Conservation (phyloP, 2,888 invertebrate species). For the Chirona hameri region DNA sequence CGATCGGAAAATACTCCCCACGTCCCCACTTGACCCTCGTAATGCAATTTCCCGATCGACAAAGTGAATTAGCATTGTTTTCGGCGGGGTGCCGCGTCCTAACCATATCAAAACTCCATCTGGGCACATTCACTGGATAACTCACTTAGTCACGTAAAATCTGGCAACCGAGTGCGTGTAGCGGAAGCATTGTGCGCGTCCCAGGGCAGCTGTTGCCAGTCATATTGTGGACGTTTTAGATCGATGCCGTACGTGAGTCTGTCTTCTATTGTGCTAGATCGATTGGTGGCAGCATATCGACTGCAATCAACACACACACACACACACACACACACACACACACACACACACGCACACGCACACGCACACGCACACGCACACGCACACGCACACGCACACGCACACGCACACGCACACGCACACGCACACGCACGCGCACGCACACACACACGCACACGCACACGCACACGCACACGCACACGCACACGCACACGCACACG, state of each 20-base stretch:
- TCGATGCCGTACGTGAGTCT: background rate
- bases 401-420: too few species aligned
- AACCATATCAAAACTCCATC: constrained; percentile 8
- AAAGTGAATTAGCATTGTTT: constrained; percentile 22
- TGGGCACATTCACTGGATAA: background rate
- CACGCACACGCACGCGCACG: too few species aligned
- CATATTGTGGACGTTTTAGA: too few species aligned
- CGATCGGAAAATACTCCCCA: background rate
- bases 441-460: too few species aligned
- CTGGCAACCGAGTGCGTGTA: background rate
- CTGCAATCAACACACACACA: background rate
- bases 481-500: too few species aligned
- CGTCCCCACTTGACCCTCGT: background rate
- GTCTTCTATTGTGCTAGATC: background rate
- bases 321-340: too few species aligned
- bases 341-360: too few species aligned
- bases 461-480: too few species aligned
- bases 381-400: too few species aligned
- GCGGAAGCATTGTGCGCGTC: too few species aligned
- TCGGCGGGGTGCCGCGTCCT: background rate
- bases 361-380: too few species aligned
- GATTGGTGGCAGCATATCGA: background rate
- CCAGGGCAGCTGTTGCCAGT: too few species aligned
- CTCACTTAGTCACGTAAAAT: constrained; percentile 9
- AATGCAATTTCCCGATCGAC: background rate